A percentile compares a stretch with the other conserved stretches of the same genome.
phyloP scores from a whole-genome alignment of 2,113 vertebrate species.

The Fregetta grallaria region DNA sequence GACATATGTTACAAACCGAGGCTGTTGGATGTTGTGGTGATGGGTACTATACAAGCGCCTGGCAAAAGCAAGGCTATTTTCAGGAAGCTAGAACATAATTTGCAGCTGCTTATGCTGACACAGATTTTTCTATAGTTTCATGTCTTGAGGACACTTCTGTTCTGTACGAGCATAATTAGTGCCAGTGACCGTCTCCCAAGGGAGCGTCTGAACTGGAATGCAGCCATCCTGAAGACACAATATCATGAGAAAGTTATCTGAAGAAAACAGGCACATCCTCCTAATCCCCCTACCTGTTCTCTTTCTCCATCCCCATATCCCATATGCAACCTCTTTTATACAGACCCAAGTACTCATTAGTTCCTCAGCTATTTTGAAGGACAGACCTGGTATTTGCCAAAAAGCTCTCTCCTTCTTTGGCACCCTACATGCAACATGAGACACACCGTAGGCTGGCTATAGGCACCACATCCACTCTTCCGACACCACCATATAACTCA shows the following conservation, averaged over 20 bases:
- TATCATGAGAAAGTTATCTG: not conserved
- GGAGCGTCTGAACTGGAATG: slow-evolving; percentile 12
- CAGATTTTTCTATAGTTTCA: slow-evolving; percentile 2
- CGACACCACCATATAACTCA: not conserved
- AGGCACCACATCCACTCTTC: not conserved
- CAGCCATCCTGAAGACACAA: not conserved
- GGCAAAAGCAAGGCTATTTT: slow-evolving; percentile 10
- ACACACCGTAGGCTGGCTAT: not conserved
- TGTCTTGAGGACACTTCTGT: slow-evolving; percentile 13
- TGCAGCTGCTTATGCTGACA: slow-evolving; percentile 18
- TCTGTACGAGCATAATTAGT: slow-evolving; percentile 26
- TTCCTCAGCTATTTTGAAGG: not conserved
- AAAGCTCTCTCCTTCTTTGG: not conserved
- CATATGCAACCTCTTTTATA: not conserved
- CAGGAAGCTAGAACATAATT: not conserved
- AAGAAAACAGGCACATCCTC: not conserved
- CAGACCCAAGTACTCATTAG: not conserved
- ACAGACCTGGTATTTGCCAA: not conserved
- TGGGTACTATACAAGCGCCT: not conserved
- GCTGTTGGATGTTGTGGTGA: not conserved
- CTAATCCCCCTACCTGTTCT: not conserved
- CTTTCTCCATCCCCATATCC: not conserved
- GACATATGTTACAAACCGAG: not conserved
- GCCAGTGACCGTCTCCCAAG: not conserved
- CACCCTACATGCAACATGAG: not conserved